phyloP scores from a whole-genome alignment of 2,797 vertebrate genomes.

The Eulemur rubriventer region DNA sequence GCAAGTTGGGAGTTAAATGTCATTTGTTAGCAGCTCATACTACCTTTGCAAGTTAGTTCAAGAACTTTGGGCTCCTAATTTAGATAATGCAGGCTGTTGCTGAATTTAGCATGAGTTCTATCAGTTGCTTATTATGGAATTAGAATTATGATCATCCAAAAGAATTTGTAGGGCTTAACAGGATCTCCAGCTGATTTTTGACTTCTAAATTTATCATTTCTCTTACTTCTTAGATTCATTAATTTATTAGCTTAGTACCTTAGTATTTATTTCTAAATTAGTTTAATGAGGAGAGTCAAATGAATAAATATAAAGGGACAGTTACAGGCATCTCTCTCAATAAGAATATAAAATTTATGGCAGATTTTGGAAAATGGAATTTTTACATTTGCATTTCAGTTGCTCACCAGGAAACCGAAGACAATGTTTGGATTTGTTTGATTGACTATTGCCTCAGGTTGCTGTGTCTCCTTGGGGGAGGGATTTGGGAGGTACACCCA shows the following conservation, averaged over 20 bases:
- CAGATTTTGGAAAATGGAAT: neutral
- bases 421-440: neutral
- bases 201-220: neutral
- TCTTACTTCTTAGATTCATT: neutral
- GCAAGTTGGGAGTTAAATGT: neutral
- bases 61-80: neutral
- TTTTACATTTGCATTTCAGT: neutral
- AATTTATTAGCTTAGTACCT: neutral
- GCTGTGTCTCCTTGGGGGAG: neutral
- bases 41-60: slow-evolving; percentile 14
- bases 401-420: neutral
- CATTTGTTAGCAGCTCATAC: neutral
- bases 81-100: neutral
- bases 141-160: slow-evolving; percentile 7
- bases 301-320: neutral
- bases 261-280: slow-evolving; percentile 9
- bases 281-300: neutral
- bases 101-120: neutral
- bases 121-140: neutral
- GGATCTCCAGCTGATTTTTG: neutral
- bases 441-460: neutral
- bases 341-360: neutral
- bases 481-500: neutral
- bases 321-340: neutral
- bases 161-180: neutral